These are phyloP conservation scores for Byasa hedistus DNA, from an alignment of 2,888 invertebrate genomes.

Conservation along the genomic window DNA sequence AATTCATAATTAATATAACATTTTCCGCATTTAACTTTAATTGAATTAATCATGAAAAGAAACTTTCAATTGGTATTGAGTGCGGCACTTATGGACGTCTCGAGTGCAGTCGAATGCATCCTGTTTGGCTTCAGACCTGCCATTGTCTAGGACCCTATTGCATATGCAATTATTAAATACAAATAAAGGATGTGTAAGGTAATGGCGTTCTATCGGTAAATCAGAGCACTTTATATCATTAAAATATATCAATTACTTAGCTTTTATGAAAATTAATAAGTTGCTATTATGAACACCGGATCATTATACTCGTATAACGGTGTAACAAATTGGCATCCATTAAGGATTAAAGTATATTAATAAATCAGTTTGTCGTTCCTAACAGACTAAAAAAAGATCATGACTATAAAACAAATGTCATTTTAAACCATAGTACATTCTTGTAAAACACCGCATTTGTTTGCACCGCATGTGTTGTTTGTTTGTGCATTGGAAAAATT, in stretches of 20 bases:
- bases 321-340: too few species aligned
- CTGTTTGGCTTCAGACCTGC: conserved; percentile 26
- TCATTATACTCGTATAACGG: too few species aligned
- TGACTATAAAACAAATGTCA: background rate
- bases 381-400: too few species aligned
- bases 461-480: too few species aligned
- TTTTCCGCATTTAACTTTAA: background rate
- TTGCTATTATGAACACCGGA: too few species aligned
- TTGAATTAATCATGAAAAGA: conserved; percentile 20
- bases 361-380: too few species aligned
- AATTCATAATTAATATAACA: background rate
- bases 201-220: conserved; percentile 4
- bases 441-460: too few species aligned
- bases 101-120: conserved; percentile 23
- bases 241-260: background rate
- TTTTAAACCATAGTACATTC: background rate
- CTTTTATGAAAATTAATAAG: background rate
- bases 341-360: background rate
- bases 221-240: background rate
- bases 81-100: conserved; percentile 17
- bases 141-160: conserved; percentile 29
- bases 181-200: conserved; percentile 2
- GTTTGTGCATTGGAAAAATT: too few species aligned
- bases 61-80: conserved; percentile 24
- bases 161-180: conserved; percentile 25